phyloP scores from a whole-genome alignment of 1,140 invertebrate genomes.

The Drosophila ananassae region DNA sequence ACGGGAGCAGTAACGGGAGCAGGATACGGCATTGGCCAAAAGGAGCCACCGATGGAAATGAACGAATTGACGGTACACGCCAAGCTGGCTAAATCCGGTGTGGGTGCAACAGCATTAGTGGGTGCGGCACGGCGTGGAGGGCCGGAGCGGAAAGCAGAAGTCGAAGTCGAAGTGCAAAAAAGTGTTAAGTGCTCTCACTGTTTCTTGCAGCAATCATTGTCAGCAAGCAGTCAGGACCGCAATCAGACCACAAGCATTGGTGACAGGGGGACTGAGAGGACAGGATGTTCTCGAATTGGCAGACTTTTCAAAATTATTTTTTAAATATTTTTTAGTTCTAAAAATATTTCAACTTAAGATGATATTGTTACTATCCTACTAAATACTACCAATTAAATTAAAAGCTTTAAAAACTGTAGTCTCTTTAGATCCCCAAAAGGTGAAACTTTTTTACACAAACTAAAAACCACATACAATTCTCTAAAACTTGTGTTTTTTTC shows the following conservation, averaged over 20 bases:
- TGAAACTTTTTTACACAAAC: background rate
- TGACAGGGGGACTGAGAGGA: background rate
- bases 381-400: background rate
- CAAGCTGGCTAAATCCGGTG: slow-evolving; percentile 36
- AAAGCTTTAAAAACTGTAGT: background rate
- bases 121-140: background rate
- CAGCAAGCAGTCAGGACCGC: slow-evolving; percentile 64
- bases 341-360: no score
- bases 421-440: background rate
- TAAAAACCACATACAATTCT: background rate
- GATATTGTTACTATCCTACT: no score
- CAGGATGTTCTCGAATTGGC: background rate
- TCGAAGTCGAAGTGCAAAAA: slow-evolving; percentile 54
- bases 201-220: slow-evolving; percentile 78
- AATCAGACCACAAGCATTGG: slow-evolving; percentile 36
- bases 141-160: slow-evolving; percentile 7
- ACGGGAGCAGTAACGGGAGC: no score
- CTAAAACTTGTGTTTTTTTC: no score
- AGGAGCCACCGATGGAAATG: slow-evolving; percentile 13
- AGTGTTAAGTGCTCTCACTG: slow-evolving; percentile 78
- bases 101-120: slow-evolving; percentile 23
- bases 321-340: background rate
- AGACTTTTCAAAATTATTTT: background rate
- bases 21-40: background rate
- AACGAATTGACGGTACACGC: slow-evolving; percentile 67